Evolutionary conservation across 2,113 vertebrate genomes (phyloP), one percentile per base, ranked within the genome.

Genomic region (Beaufortia kweichowensis): DNA sequence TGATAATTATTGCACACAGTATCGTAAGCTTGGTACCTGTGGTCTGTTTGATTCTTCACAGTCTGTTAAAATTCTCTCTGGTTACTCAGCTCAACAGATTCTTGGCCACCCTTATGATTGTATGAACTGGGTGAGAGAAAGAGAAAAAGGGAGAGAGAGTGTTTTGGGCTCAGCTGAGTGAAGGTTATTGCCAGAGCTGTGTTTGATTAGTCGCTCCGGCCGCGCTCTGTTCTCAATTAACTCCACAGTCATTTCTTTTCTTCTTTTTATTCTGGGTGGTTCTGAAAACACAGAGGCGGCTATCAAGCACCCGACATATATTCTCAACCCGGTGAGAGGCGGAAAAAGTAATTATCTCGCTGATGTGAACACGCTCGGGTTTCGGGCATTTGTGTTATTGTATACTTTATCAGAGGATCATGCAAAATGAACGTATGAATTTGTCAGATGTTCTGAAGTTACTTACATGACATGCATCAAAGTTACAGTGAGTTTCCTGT

Each of bases 191-290:
- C 67, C 57, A 79, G 76, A 79, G 77, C 81, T 82, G 85, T 68
- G 46, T 85, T 79, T 82, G 78, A 85, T 85, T 82, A 84, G 76
- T 48, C 56, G 33, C 78, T 82, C 59, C 7, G 46, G 72, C 55
- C 78, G 69, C 43, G 55, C 73, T 84, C 82, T 84, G 81, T 67
- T 83, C 81, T 81, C 46, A 79, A 82, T 86, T 86, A 86, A 81
- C 81, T 83, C 21, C 60, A 24, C 15, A 12, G 68, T 50, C 28
- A 63, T 77, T 76, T 78, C 67, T 75, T 81, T 72, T 67, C 59
- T 39, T 67, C 71, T 77, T 64, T 73, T 43, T n/a, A 67, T 77
- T 79, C 67, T 79, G 77, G 39, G 29, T 62, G 65, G 78, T 31
- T 73, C 70, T 31, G 31, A n/a, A 75, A 84, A 74, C 39, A 41